Evolutionary conservation across 2,888 invertebrate genomes (phyloP), one percentile per base, ranked within the genome.

Genomic region (Microchrysa polita): DNA sequence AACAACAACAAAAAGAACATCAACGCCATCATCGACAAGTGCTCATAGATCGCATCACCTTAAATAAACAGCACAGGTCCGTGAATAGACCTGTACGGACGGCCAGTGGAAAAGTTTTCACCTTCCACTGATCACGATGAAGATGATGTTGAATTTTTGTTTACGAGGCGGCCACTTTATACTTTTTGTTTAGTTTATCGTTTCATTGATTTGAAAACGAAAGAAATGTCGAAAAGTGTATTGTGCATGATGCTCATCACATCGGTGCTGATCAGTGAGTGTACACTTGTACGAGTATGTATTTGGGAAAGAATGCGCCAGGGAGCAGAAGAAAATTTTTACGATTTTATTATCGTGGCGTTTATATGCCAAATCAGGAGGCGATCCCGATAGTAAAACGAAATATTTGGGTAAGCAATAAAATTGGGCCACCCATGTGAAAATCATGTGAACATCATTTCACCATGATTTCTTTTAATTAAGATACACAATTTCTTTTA

Each of bases 341-440:
- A 34, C 4, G 27, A 5, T 65, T 65, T 65, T 65, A 65, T 22
- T 20, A 65, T 65, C 65, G 27, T 65, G 65, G 48, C 22, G 44
- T 65, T 65, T 40, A 48, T 48, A 48, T 48, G 22, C 65, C 65
- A 48, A 48, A 65, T 65, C 65, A 48, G 65, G 48, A 65, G 44
- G 65, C 65, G 42, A 65, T 44, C 27, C 27, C 44, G 65, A 65
- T 65, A 65, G 20, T 65, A 65, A 65, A 65, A 65, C 7, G 7
- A 34, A 34, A 34, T 34, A 10, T 65, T 48, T n/a, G 14, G 65
- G 65, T 7, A 34, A 34, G 48, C 20, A 14, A 65, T 65, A 65
- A 65, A 65, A 65, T 65, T 65, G 65, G n/a, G 18, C 65, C 65
- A 65, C 65, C 65, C 65, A 22, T 48, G 65, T 12, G 48, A 65